phyloP scores from a whole-genome alignment of 2,888 invertebrate species.

The Punctoribates punctum region DNA sequence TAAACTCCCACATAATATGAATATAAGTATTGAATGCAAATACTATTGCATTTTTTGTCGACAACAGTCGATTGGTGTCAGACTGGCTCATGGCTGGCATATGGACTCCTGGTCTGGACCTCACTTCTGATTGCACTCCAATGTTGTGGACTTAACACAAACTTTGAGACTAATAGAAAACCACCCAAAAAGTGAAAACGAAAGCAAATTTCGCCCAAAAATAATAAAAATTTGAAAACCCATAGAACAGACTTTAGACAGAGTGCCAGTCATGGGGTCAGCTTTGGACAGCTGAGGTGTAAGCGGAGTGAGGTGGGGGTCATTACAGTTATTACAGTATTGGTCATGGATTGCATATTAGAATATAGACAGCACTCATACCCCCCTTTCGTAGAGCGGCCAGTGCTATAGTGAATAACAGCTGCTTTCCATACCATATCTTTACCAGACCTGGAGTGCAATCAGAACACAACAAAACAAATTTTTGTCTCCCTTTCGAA shows the following conservation, averaged over 20 bases:
- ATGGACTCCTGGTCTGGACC: constrained; percentile 17
- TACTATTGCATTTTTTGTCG: neutral
- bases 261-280: constrained; percentile 10
- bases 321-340: neutral
- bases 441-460: neutral
- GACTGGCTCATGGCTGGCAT: too few species aligned
- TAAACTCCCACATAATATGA: neutral
- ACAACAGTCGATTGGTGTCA: neutral
- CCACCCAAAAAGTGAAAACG: neutral
- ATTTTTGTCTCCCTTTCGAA: neutral
- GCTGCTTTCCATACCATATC: constrained; percentile 21
- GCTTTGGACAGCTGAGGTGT: constrained; percentile 35
- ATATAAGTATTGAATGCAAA: neutral
- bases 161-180: neutral
- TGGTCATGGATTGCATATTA: neutral
- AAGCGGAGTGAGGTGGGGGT: neutral
- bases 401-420: constrained; percentile 26
- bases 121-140: neutral
- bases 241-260: neutral
- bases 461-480: constrained; percentile 17
- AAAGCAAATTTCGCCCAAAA: neutral
- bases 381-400: constrained; percentile 7
- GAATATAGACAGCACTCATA: neutral
- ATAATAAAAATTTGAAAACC: neutral
- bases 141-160: neutral